A percentile compares a stretch with the other conserved stretches of the same genome.
Evolutionary conservation across 2,888 invertebrate species (phyloP).

Genomic region (Corbicula japonica): DNA sequence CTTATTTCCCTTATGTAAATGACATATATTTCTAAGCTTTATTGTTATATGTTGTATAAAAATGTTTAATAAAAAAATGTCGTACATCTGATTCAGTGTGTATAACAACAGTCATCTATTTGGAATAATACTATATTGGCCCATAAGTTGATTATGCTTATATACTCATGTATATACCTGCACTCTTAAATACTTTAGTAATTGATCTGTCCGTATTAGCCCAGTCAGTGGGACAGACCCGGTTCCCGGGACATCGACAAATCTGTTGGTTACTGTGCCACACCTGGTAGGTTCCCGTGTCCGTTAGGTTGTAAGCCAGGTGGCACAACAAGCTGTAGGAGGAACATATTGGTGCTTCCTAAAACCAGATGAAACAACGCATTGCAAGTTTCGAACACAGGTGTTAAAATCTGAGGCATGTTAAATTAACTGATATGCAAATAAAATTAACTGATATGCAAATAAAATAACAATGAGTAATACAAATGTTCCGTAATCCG

Average conservation of each 20-base stretch:
- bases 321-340: slow-evolving; percentile 59
- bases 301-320: slow-evolving; percentile 57
- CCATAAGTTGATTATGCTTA: no score
- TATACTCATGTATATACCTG: slow-evolving; percentile 48
- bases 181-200: slow-evolving; percentile 43
- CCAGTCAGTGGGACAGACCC: slow-evolving; percentile 52
- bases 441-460: not conserved
- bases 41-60: no score
- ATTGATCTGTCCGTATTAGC: slow-evolving; percentile 33
- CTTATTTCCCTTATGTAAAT: no score
- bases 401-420: not conserved
- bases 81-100: no score
- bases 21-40: no score
- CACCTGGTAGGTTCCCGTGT: slow-evolving; percentile 28
- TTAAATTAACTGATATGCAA: not conserved
- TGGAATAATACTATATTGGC: no score
- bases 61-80: no score
- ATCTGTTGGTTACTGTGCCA: slow-evolving; percentile 45
- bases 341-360: slow-evolving; percentile 47
- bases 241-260: slow-evolving; percentile 48
- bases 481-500: not conserved
- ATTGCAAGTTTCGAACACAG: not conserved
- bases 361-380: not conserved
- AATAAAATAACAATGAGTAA: not conserved
- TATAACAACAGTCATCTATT: no score